Percentiles rank a stretch among this genome's conserved stretches.
These are phyloP conservation scores for Gobius niger DNA, from an alignment of 2,113 vertebrate genomes.

Conservation along the genomic window DNA sequence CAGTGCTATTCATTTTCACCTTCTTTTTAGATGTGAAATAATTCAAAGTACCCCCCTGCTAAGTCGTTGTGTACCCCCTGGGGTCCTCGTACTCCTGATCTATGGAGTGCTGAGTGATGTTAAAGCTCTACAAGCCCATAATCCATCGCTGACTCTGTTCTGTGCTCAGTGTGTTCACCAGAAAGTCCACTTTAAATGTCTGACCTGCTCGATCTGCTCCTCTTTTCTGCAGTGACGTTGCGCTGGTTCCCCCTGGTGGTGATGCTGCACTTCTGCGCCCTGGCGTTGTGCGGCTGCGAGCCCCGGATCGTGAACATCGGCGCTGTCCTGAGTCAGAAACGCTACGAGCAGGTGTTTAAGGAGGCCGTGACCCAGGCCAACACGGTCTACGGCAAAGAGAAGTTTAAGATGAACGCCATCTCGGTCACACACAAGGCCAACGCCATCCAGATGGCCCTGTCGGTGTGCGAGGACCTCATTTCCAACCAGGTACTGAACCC, in stretches of 20 bases:
- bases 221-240: constrained; percentile 49
- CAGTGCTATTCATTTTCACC: no score
- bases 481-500: constrained; percentile 86
- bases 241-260: constrained; percentile 79
- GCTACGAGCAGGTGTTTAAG: constrained; percentile 93
- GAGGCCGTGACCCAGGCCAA: constrained; percentile 93
- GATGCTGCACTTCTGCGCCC: constrained; percentile 85
- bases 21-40: no score
- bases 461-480: constrained; percentile 97
- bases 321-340: constrained; percentile 93
- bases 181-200: no score
- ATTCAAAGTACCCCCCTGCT: no score
- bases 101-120: no score
- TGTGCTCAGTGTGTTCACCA: no score
- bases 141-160: no score
- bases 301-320: constrained; percentile 93
- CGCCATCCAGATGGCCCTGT: constrained; percentile 97
- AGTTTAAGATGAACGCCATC: constrained; percentile 96
- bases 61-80: no score
- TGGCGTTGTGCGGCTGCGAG: constrained; percentile 87
- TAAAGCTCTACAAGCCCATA: no score
- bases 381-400: constrained; percentile 86
- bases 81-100: no score
- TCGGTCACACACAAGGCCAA: constrained; percentile 96
- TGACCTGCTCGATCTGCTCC: not conserved